phyloP scores from a whole-genome alignment of 35 echinoderm and acorn worm genomes.

The Patiria miniata region DNA sequence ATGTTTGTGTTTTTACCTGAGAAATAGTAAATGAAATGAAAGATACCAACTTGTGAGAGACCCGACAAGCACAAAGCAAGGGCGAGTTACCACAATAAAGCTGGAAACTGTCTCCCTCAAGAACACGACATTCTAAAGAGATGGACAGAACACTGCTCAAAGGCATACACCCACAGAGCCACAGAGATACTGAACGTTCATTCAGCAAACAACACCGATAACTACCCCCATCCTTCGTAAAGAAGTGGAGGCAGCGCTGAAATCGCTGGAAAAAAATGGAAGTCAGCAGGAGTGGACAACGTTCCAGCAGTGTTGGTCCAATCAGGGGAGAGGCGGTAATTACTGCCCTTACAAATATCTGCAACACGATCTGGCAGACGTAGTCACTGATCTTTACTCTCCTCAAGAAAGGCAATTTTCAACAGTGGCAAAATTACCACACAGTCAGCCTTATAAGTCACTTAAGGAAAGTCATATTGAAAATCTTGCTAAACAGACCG shows the following conservation, averaged over 20 bases:
- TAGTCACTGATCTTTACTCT: constrained; percentile 50
- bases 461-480: neutral
- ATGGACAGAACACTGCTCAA: neutral
- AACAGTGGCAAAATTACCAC: constrained; percentile 51
- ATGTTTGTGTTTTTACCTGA: no score
- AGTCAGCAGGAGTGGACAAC: no score
- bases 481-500: constrained; percentile 20
- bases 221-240: neutral
- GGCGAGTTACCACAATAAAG: constrained; percentile 6
- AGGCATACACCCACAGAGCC: neutral
- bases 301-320: constrained; percentile 41
- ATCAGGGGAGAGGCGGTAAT: constrained; percentile 16
- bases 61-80: constrained; percentile 17
- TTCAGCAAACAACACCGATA: neutral
- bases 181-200: neutral
- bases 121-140: neutral
- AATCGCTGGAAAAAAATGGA: no score
- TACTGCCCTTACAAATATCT: neutral
- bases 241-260: constrained; percentile 1
- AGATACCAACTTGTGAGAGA: constrained; percentile 23
- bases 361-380: no score
- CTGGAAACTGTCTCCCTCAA: neutral
- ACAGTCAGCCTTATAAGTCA: no score
- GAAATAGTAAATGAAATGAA: neutral
- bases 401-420: constrained; percentile 46